Evolutionary conservation across 2,113 vertebrate species (phyloP).

Genomic region (Pimephales promelas): DNA sequence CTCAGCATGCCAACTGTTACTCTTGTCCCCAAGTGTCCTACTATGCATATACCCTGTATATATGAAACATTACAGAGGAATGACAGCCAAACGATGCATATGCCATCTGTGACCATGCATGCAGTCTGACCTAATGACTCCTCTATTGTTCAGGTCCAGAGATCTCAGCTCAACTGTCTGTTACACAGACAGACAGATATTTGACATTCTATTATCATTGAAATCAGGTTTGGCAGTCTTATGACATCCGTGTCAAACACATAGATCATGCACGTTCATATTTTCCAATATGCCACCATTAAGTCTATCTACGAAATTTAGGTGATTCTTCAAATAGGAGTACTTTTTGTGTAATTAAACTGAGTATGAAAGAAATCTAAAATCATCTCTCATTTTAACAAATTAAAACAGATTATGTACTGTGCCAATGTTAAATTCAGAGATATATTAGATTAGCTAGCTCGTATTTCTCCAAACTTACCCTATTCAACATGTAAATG

Average conservation of each 20-base stretch:
- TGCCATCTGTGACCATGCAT: constrained; percentile 52
- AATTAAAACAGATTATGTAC: background rate
- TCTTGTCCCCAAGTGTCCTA: background rate
- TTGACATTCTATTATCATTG: constrained; percentile 47
- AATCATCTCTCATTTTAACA: background rate
- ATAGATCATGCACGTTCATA: constrained; percentile 4
- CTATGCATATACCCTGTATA: constrained; percentile 15
- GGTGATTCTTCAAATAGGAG: background rate
- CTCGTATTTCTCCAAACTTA: background rate
- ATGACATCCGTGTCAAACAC: constrained; percentile 29
- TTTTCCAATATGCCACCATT: background rate
- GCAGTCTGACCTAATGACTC: constrained; percentile 52
- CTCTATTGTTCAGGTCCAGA: constrained; percentile 33
- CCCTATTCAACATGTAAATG: background rate
- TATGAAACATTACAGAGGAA: constrained; percentile 9
- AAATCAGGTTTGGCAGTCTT: constrained; percentile 35
- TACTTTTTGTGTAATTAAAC: background rate
- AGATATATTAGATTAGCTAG: background rate
- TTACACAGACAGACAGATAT: constrained; percentile 14
- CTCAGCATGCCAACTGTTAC: constrained; percentile 34
- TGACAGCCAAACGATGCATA: constrained; percentile 5
- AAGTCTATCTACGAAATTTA: background rate
- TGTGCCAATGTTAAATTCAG: background rate
- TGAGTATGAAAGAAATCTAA: background rate
- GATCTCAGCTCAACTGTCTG: constrained; percentile 44